phyloP scores from a whole-genome alignment of 64 coral and sea anemone genomes.

The Orbicella faveolata region DNA sequence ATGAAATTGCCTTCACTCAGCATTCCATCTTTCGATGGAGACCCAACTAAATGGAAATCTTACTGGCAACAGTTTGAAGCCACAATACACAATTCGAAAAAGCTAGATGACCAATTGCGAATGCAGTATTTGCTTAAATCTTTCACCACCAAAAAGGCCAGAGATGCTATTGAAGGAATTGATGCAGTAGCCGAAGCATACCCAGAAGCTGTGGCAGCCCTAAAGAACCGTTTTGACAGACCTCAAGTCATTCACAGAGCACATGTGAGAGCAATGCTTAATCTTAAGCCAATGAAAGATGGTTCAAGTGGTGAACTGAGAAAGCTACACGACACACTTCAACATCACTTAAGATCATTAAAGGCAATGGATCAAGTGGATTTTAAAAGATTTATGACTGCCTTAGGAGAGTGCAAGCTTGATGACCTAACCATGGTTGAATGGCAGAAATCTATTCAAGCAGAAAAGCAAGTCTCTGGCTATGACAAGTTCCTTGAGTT shows the following conservation, averaged over 20 bases:
- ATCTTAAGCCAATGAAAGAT: constrained; percentile 34
- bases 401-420: constrained; percentile 34
- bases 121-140: constrained; percentile 16
- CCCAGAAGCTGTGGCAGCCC: constrained; percentile 40
- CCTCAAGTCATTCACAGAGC: background rate
- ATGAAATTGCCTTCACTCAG: constrained; percentile 31
- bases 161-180: constrained; percentile 58
- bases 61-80: constrained; percentile 71
- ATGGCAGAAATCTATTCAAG: constrained; percentile 45
- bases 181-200: constrained; percentile 54
- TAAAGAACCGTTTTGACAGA: constrained; percentile 52
- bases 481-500: constrained; percentile 48
- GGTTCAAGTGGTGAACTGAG: constrained; percentile 34
- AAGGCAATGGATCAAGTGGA: constrained; percentile 45
- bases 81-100: constrained; percentile 38
- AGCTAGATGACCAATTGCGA: constrained; percentile 15
- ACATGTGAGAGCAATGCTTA: constrained; percentile 46
- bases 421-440: constrained; percentile 32
- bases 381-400: constrained; percentile 45
- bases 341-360: constrained; percentile 46
- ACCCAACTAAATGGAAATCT: constrained; percentile 65
- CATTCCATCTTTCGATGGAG: constrained; percentile 52
- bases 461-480: constrained; percentile 1
- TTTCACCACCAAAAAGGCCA: constrained; percentile 39
- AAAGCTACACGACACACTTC: constrained; percentile 47